Conservation (phyloP, 1,140 invertebrate genomes). For the Wiebesia pumilae region DNA sequence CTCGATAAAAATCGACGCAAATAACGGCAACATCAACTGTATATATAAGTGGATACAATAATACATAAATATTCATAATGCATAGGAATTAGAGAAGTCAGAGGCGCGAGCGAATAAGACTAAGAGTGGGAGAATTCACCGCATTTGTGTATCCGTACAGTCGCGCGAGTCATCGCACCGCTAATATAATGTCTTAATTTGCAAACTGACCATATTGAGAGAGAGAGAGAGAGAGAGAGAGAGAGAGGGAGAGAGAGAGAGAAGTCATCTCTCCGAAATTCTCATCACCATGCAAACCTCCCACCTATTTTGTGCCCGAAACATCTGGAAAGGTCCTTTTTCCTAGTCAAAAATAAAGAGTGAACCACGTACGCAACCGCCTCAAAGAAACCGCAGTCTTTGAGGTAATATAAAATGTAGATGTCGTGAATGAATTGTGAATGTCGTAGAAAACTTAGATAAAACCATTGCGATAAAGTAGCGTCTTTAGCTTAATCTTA, state of each 20-base stretch:
- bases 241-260: constrained; percentile 2
- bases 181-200: constrained; percentile 61
- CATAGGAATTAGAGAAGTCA: constrained; percentile 2
- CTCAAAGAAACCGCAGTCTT: neutral
- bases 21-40: constrained; percentile 29
- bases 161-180: constrained; percentile 40
- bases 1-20: constrained; percentile 1
- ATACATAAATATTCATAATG: constrained; percentile 49
- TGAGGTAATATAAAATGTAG: neutral
- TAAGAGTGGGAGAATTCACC: constrained; percentile 32
- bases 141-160: constrained; percentile 31
- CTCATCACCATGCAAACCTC: constrained; percentile 23
- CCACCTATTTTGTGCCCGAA: neutral
- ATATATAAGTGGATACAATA: constrained; percentile 9
- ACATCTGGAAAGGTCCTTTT: neutral
- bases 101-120: constrained; percentile 19
- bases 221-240: constrained; percentile 6
- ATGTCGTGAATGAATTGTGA: neutral
- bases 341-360: constrained; percentile 13
- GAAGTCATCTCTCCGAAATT: constrained; percentile 14
- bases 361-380: neutral
- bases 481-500: neutral
- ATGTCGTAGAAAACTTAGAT: neutral
- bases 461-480: neutral
- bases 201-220: constrained; percentile 42